Base-by-base conservation (phyloP, 2,888 invertebrate genomes). In the Antheraea yamamai region DNA sequence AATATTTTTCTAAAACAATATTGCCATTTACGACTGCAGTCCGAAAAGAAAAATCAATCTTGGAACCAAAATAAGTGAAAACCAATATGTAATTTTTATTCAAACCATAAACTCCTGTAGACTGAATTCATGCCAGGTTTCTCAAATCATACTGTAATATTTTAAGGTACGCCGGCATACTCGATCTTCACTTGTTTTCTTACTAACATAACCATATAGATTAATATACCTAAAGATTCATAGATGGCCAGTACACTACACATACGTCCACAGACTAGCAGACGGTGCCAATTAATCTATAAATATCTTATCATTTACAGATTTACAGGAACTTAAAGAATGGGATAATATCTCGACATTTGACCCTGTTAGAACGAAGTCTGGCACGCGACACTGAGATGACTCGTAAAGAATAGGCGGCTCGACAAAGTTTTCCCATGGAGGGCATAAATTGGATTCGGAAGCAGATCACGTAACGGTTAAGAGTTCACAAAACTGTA, bases 391-490 rank as follows among this genome's bases (percentile, higher is more conserved):
- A 87, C 88, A 86, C 85, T 82, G 82, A 88, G 89, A 91, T 88
- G 89, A 90, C 87, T 91, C 93, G 92, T 94, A 93, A 94, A 94
- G 92, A 92, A 94, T 93, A 91, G 92, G 89, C 90, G 87, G 83
- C 85, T 84, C 85, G 84, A 86, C 85, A 84, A 94, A 94, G 87
- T 94, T 93, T 91, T 92, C 92, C 93, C 93, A 91, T 90, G 91
- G 92, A 94, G 89, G 89, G 88, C 89, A 94, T 95, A 95, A 95
- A 95, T 95, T 93, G 92, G 92, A 90, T 93, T 93, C 94, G 93
- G 94, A 94, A 94, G 92, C 94, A 92, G 94, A 94, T 94, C 94
- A 95, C 94, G 95, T 95, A 94, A 94, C 92, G 93, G 93, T 93
- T 94, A 93, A 92, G 93, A 94, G 95, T 94, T 95, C 94, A 93